phyloP scores from a whole-genome alignment of 2,797 vertebrate genomes.

The Scolopax rusticola region DNA sequence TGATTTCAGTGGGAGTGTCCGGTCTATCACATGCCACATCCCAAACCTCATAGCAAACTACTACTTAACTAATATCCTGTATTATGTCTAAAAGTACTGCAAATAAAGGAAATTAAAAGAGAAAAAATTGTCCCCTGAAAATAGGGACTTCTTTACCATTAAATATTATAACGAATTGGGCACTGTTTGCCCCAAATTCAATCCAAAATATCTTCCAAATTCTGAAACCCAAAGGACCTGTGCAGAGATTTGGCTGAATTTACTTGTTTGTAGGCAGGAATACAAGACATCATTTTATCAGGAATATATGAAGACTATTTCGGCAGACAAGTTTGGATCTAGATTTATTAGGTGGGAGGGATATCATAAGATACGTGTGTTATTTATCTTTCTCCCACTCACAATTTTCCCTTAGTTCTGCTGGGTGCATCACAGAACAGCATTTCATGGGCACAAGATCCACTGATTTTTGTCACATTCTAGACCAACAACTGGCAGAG shows the following conservation, averaged over 20 bases:
- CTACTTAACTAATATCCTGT: not conserved
- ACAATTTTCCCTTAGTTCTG: not conserved
- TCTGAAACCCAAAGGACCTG: not conserved
- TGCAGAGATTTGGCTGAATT: not conserved
- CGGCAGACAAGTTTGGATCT: not conserved
- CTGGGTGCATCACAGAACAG: not conserved
- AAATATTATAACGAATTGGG: not conserved
- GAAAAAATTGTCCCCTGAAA: not conserved
- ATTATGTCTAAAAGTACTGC: not conserved
- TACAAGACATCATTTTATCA: not conserved
- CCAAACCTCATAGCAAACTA: not conserved
- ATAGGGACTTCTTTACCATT: not conserved
- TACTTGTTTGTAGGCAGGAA: not conserved
- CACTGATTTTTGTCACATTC: not conserved
- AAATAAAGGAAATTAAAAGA: not conserved
- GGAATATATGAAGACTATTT: not conserved
- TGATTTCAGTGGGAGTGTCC: not conserved
- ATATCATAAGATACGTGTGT: not conserved
- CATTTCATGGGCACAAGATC: not conserved
- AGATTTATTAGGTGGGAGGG: not conserved
- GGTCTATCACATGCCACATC: not conserved
- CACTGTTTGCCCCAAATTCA: not conserved
- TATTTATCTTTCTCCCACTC: not conserved
- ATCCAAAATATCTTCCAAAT: not conserved
- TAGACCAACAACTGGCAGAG: not conserved